Base-by-base conservation (phyloP, 2,888 invertebrate genomes). In the Nematopogon swammerdamellus region DNA sequence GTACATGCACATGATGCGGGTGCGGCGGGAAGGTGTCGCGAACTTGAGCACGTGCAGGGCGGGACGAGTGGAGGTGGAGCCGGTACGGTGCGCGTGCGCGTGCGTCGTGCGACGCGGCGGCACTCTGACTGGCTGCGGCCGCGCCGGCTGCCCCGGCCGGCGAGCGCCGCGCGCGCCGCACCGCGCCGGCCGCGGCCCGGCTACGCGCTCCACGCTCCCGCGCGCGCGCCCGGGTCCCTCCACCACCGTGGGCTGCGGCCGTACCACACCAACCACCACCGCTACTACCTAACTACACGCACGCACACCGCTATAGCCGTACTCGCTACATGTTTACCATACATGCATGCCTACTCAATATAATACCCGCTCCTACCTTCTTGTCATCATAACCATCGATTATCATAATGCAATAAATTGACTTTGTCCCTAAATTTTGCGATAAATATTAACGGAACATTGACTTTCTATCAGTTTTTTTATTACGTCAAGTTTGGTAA, bases 91-190 rank as follows among this genome's bases (percentile, higher is more conserved):
- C 68, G 60, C 62, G 64, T 63, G 72, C 70, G 77, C 77, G 77
- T 76, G 79, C 73, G 76, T 72, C 74, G 73, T 62, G 62, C 60
- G 60, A 74, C 77, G 79, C 79, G 79, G 77, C 79, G 77, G 76
- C 79, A 77, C 74, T 76, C 72, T 72, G 79, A 79, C 79, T 76
- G 79, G 79, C 63, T 75, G 77, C 73, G 76, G 74, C 69, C 68
- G 69, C 66, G 68, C 72, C 68, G 72, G 72, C 71, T 60, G 64
- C 70, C 67, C 67, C 50, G 43, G 63, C 67, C 67, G 70, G 68
- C 68, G 72, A 67, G 68, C 72, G 71, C 67, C 71, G 68, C 68
- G 70, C 74, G 67, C 70, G n/a, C n/a, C n/a, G 72, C 71, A 67
- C 71, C 65, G 63, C 60, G 59, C 65, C 72, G 62, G 60, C 50